Evolutionary conservation across 2,113 vertebrate genomes (phyloP).

Genomic region (Scomber scombrus): DNA sequence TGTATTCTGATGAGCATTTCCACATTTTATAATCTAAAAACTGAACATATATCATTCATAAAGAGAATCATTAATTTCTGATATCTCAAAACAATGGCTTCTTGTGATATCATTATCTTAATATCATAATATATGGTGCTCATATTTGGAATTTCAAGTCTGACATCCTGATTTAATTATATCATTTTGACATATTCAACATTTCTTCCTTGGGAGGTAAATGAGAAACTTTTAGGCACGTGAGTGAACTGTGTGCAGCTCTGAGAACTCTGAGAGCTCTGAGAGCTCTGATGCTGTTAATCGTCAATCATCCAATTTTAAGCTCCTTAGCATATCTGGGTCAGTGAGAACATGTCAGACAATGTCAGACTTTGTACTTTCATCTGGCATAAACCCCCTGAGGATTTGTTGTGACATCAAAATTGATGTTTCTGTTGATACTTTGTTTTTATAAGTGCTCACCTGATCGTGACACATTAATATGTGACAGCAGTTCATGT

Average conservation of each 20-base stretch:
- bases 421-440: slow-evolving; percentile 20
- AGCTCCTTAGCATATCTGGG: slow-evolving; percentile 39
- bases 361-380: slow-evolving; percentile 24
- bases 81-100: too few species aligned
- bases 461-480: slow-evolving; percentile 13
- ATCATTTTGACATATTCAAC: neutral
- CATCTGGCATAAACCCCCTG: slow-evolving; percentile 9
- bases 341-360: slow-evolving; percentile 44
- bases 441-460: slow-evolving; percentile 21
- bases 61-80: too few species aligned
- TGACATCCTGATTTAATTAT: neutral
- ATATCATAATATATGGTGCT: neutral
- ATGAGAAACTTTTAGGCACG: neutral
- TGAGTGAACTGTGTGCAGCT: slow-evolving; percentile 2
- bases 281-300: neutral
- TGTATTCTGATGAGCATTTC: too few species aligned
- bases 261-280: neutral
- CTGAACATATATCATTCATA: too few species aligned
- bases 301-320: slow-evolving; percentile 22
- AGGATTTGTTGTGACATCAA: slow-evolving; percentile 14
- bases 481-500: neutral
- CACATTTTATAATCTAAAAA: too few species aligned
- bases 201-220: neutral
- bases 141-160: neutral
- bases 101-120: neutral